Evolutionary conservation across 64 coral and sea anemone genomes (phyloP).

Genomic region (Hydrozoanthus tunicans): DNA sequence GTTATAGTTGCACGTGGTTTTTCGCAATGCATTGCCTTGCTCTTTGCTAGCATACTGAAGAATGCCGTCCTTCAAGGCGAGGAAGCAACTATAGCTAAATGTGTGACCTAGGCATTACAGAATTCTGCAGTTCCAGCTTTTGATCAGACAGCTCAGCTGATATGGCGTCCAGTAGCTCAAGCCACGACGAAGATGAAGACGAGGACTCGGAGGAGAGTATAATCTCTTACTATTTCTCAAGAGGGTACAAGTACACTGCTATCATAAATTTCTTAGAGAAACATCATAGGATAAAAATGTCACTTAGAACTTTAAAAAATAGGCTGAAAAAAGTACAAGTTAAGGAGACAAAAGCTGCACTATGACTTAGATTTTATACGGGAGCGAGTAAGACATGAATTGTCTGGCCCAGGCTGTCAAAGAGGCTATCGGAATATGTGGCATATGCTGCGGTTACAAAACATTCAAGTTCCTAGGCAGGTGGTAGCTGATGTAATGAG

Average conservation of each 20-base stretch:
- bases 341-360: slow-evolving; percentile 51
- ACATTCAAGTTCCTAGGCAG: slow-evolving; percentile 74
- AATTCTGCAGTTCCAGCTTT: too few relatives aligned
- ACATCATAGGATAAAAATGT: slow-evolving; percentile 64
- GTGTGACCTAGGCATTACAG: too few relatives aligned
- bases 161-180: too few relatives aligned
- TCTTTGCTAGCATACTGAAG: too few relatives aligned
- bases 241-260: slow-evolving; percentile 55
- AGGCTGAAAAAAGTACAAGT: slow-evolving; percentile 49
- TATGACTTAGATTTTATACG: slow-evolving; percentile 66
- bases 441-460: slow-evolving; percentile 48
- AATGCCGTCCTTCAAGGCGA: too few relatives aligned
- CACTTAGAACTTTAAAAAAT: slow-evolving; percentile 68
- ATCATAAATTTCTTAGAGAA: slow-evolving; percentile 64
- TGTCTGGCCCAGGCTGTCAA: slow-evolving; percentile 47
- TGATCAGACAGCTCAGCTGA: background rate
- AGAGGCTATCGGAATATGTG: slow-evolving; percentile 77
- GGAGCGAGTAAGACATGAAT: slow-evolving; percentile 44
- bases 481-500: slow-evolving; percentile 74
- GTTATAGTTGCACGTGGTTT: slow-evolving; percentile 40
- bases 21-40: too few relatives aligned
- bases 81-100: background rate
- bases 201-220: slow-evolving; percentile 7
- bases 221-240: slow-evolving; percentile 59
- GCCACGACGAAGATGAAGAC: background rate